These are phyloP conservation scores for Saguinus imperator DNA, from an alignment of 2,113 vertebrate genomes.

Conservation along the genomic window DNA sequence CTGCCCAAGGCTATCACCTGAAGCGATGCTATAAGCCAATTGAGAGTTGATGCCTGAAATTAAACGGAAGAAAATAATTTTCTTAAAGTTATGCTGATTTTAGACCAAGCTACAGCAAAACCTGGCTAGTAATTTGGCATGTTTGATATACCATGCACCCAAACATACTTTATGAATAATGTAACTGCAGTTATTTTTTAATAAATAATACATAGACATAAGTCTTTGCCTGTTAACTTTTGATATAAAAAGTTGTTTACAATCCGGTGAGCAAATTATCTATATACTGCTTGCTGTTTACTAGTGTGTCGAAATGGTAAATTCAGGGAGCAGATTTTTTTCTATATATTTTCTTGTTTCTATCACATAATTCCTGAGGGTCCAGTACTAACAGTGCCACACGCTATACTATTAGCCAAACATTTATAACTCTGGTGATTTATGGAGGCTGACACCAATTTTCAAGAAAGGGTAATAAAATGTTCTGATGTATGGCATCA, in stretches of 20 bases:
- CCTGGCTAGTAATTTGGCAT: neutral
- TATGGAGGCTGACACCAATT: conserved; percentile 59
- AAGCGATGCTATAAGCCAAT: conserved; percentile 90
- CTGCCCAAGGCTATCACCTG: conserved; percentile 91
- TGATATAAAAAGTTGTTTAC: conserved; percentile 37
- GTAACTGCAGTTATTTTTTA: neutral
- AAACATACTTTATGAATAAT: neutral
- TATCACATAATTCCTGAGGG: neutral
- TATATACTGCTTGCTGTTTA: conserved; percentile 6
- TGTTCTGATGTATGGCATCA: conserved; percentile 58
- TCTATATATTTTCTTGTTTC: conserved; percentile 35
- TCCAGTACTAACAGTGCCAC: neutral
- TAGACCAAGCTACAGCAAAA: neutral
- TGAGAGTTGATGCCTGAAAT: conserved; percentile 91
- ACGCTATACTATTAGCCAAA: conserved; percentile 14
- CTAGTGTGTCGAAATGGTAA: conserved; percentile 23
- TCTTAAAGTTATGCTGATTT: neutral
- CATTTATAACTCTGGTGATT: conserved; percentile 60
- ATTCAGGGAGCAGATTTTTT: neutral
- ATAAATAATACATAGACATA: neutral
- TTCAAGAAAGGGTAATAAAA: conserved; percentile 69
- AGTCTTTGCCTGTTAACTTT: neutral
- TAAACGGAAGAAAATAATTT: neutral
- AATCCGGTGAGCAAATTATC: neutral
- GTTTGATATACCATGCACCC: neutral